Evolutionary conservation across 2,113 vertebrate genomes (phyloP), one percentile per base, ranked within the genome.

Genomic region (Saguinus midas): DNA sequence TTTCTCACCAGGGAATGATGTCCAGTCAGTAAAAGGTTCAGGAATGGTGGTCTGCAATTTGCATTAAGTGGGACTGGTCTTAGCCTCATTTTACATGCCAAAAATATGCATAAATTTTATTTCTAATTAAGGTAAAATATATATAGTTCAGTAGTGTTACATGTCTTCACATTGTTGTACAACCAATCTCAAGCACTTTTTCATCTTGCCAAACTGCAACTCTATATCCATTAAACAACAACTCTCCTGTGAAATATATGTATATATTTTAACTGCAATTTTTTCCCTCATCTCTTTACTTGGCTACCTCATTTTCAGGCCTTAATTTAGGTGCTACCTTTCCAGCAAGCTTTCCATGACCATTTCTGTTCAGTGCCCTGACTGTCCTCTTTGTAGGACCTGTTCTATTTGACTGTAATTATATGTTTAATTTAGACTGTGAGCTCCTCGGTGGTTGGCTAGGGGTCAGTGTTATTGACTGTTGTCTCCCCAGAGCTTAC

Each of bases 301-400:
- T 48, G 35, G 52, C 27, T 83, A 57, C 32, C 45, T 88, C 29
- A 78, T 88, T 80, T 90, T 91, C 37, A 95, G 83, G 25, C 10
- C 35, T 93, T 93, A 72, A 55, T 95, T 95, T 96, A 68, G 52
- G 43, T 87, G 10, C 58, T 37, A 1, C 27, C n/a, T 86, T 85
- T 20, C 32, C 57, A 55, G 50, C 55, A 94, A 81, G 37, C 3
- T 35, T 86, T 82, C 25, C 27, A 50, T 40, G 52, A 85, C 7
- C 10, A 27, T 45, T 95, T 76, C 58, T 35, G 25, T 66, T 90
- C 52, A 48, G 37, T 29, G 55, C 29, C 14, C 40, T 78, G 6
- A 17, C 10, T 75, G 3, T 23, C 58, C 25, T 89, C 37, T 78
- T 50, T 90, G 29, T 85, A 48, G 11, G n/a, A 68, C 20, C 45